phyloP scores from a whole-genome alignment of 1,140 invertebrate genomes.

The Pogonognathellus flavescens region DNA sequence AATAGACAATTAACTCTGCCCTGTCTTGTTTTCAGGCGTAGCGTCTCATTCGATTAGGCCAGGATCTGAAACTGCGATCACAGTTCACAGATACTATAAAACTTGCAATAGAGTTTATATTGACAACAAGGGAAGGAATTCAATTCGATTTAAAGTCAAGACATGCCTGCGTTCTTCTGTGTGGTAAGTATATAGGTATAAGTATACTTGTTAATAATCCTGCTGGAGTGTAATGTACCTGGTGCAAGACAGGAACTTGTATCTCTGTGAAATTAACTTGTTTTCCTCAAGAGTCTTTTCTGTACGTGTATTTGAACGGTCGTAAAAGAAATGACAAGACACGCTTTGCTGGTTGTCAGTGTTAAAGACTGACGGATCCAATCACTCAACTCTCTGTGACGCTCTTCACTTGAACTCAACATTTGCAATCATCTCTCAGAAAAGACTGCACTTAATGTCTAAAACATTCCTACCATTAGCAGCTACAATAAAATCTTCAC shows the following conservation, averaged over 20 bases:
- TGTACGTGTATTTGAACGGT: neutral
- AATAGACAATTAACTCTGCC: neutral
- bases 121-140: too few relatives aligned
- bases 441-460: too few relatives aligned
- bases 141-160: too few relatives aligned
- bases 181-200: neutral
- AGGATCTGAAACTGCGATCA: too few relatives aligned
- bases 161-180: neutral
- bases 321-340: neutral
- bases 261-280: conserved; percentile 16
- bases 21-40: neutral
- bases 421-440: too few relatives aligned
- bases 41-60: neutral
- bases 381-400: conserved; percentile 22
- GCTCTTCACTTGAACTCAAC: neutral
- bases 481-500: too few relatives aligned
- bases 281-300: neutral
- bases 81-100: too few relatives aligned
- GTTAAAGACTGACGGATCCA: conserved; percentile 16
- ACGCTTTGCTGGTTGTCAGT: neutral
- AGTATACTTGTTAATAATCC: neutral
- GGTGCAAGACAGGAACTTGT: neutral
- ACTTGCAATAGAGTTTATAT: too few relatives aligned
- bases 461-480: too few relatives aligned
- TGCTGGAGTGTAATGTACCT: neutral